Base-by-base conservation (phyloP, 2,113 vertebrate species). In the Meriones unguiculatus region DNA sequence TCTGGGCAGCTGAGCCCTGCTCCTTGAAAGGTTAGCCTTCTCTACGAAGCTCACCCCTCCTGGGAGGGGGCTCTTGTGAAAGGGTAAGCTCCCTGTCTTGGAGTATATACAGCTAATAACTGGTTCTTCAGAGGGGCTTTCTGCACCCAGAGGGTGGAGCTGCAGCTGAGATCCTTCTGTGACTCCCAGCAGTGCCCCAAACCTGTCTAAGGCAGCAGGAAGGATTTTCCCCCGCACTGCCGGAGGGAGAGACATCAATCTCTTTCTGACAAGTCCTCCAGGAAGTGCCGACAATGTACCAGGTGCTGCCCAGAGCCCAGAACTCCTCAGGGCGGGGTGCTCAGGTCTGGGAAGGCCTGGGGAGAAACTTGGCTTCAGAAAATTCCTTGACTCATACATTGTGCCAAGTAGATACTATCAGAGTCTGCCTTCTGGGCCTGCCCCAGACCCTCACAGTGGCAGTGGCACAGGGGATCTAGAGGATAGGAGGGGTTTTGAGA, bases 171-270 rank as follows among this genome's bases (percentile, higher is more conserved):
- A 32, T 62, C 67, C 67, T 92, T 77, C 69, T 89, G 77, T 70
- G 91, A 64, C 69, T 89, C 75, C 72, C 46, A 87, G 52, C 35
- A 20, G 11, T 8, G 73, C 77, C 84, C 82, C 73, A 96, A 65
- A 97, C 72, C 95, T 94, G 80, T 94, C 92, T 93, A 92, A 86
- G 95, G 85, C 24, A 90, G 91, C 67, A 96, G 87, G 91, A 96
- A 94, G 96, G 91, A 91, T 93, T 96, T 97, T 97, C 46, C 46
- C 46, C 95, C 4, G 75, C 97, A 94, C 84, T 9, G 89, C 90
- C 95, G 86, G 93, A 97, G 97, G 95, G 92, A 95, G 82, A 70
- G 73, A 64, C 77, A 97, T 96, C 95, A 88, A 96, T 96, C 95
- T 95, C 78, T 86, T 62, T 94, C 76, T 95, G 96, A 97, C 95